These are phyloP conservation scores for Odontomyia ornata DNA, from an alignment of 2,888 invertebrate genomes.

Conservation along the genomic window DNA sequence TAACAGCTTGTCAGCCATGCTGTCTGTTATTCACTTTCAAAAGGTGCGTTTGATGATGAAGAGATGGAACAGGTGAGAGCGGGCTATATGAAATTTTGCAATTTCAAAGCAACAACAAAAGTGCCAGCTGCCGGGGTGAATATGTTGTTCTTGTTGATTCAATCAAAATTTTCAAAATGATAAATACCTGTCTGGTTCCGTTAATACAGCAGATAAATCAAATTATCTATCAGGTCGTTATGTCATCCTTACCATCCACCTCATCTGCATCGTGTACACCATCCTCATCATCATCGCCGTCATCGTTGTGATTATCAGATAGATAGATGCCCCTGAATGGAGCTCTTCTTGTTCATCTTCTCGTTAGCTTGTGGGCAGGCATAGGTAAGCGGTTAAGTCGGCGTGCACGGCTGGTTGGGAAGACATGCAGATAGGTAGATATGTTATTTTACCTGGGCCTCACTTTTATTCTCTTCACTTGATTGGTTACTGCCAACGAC, in stretches of 20 bases:
- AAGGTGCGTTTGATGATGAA: not conserved
- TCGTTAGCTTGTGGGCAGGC: not conserved
- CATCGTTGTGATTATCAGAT: not conserved
- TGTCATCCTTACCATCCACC: constrained; percentile 57
- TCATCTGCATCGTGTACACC: constrained; percentile 56
- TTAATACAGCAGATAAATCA: constrained; percentile 54
- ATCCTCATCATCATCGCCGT: constrained; percentile 15
- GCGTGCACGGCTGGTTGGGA: not conserved
- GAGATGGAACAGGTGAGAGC: constrained; percentile 21
- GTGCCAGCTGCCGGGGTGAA: constrained; percentile 6
- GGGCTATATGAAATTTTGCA: not conserved
- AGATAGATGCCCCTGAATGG: constrained; percentile 9
- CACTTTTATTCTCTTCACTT: constrained; percentile 39
- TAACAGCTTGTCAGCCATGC: constrained; percentile 24
- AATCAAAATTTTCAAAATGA: constrained; percentile 50
- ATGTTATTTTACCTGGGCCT: constrained; percentile 36
- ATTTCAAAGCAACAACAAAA: constrained; percentile 31
- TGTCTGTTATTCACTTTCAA: not conserved
- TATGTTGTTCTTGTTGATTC: constrained; percentile 47
- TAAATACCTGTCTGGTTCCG: constrained; percentile 49
- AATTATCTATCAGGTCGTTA: constrained; percentile 60
- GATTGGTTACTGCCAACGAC: constrained; percentile 43
- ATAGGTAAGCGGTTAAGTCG: not conserved
- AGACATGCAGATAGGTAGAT: not conserved
- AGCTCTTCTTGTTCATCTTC: constrained; percentile 32